These are phyloP conservation scores for Platysteira castanea DNA, from an alignment of 2,113 vertebrate species.

Conservation along the genomic window DNA sequence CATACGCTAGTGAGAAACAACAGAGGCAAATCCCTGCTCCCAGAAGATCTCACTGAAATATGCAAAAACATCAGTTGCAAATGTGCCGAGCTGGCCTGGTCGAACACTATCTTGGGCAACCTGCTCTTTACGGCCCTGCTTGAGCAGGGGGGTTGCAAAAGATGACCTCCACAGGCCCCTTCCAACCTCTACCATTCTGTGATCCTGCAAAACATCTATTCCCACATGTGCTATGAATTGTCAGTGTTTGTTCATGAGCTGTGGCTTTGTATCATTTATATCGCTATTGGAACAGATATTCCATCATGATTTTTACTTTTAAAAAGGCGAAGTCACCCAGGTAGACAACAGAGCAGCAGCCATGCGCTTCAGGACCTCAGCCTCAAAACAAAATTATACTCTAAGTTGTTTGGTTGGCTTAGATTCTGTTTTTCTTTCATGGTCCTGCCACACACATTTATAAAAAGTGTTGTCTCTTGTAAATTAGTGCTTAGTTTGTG, in stretches of 20 bases:
- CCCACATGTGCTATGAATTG: fast-evolving
- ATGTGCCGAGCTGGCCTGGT: not conserved
- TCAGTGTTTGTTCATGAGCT: not conserved
- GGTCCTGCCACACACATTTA: fast-evolving
- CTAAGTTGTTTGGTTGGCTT: not conserved
- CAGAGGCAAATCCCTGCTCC: not conserved
- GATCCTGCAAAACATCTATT: not conserved
- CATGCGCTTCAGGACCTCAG: not conserved
- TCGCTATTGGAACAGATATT: not conserved
- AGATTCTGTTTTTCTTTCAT: not conserved
- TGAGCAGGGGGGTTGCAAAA: not conserved
- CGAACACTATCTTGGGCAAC: not conserved
- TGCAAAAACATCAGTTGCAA: not conserved
- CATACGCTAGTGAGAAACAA: not conserved
- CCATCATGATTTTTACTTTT: not conserved
- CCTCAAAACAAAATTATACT: not conserved
- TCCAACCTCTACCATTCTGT: not conserved
- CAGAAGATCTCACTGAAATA: not conserved
- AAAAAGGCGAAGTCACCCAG: not conserved
- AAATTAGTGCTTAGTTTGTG: not conserved
- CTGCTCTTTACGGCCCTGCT: not conserved
- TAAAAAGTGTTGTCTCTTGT: not conserved
- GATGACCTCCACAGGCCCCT: not conserved
- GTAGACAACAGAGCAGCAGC: not conserved
- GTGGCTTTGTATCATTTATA: not conserved